Evolutionary conservation across 2,888 invertebrate genomes (phyloP).

Genomic region (Bursaphelenchus okinawaensis): DNA sequence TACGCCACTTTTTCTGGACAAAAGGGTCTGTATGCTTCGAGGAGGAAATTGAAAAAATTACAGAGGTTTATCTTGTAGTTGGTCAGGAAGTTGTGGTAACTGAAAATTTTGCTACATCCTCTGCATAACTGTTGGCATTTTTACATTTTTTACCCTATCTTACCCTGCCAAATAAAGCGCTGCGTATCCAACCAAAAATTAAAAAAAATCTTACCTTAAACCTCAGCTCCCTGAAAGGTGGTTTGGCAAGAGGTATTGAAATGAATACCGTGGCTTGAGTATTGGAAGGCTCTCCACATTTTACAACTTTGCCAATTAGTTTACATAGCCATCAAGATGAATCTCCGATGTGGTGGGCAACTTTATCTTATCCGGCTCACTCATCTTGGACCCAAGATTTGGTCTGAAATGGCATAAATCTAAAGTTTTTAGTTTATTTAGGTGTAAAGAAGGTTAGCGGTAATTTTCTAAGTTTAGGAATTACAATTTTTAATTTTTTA

Average conservation of each 20-base stretch:
- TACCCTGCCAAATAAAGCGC: no score
- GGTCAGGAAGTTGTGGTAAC: constrained; percentile 39
- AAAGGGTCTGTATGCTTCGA: constrained; percentile 6
- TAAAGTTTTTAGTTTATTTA: no score
- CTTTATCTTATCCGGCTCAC: background rate
- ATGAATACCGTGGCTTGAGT: constrained; percentile 20
- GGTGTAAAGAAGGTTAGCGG: no score
- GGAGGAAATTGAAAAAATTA: background rate
- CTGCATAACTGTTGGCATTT: no score
- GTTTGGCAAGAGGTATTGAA: constrained; percentile 42
- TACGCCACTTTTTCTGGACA: constrained; percentile 1
- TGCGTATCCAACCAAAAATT: no score
- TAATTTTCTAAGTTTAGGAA: no score
- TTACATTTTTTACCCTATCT: no score
- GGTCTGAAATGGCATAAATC: no score
- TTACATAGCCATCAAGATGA: background rate
- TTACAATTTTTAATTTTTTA: no score
- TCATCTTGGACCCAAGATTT: no score
- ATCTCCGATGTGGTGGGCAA: background rate
- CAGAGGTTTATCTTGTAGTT: constrained; percentile 30
- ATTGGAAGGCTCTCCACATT: background rate
- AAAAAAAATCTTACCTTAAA: constrained; percentile 38
- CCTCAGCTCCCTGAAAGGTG: constrained; percentile 37
- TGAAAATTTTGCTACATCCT: no score
- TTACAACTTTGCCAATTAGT: background rate